phyloP scores from a whole-genome alignment of 2,797 vertebrate species.

The Tamandua tetradactyla region DNA sequence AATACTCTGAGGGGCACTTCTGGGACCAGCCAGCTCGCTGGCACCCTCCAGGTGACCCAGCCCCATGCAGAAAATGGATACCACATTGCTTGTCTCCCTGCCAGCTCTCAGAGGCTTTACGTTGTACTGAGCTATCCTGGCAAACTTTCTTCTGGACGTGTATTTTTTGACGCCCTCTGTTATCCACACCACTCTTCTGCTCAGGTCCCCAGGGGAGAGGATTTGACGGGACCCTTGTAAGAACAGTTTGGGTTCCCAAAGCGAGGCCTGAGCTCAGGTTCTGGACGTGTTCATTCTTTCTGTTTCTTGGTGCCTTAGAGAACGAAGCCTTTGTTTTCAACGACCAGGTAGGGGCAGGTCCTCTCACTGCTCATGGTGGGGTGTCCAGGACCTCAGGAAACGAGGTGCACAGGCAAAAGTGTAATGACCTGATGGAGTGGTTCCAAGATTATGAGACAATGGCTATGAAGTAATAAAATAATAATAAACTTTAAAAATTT shows the following conservation, averaged over 20 bases:
- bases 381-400: background rate
- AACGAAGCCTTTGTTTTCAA: background rate
- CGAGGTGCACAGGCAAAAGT: background rate
- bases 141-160: fast-evolving
- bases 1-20: background rate
- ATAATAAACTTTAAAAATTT: too few relatives aligned
- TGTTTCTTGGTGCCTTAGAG: background rate
- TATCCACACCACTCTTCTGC: background rate
- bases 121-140: background rate
- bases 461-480: background rate
- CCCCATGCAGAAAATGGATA: background rate
- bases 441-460: slow-evolving; percentile 53
- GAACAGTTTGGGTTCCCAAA: background rate
- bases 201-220: background rate
- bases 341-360: background rate
- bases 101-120: too few relatives aligned
- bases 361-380: background rate
- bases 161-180: too few relatives aligned
- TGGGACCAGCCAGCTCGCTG: background rate
- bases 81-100: too few relatives aligned
- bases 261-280: background rate
- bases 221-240: fast-evolving
- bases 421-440: background rate
- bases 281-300: background rate
- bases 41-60: background rate